Conservation (phyloP, 2,888 invertebrate genomes). For the Hedychridium roseum region DNA sequence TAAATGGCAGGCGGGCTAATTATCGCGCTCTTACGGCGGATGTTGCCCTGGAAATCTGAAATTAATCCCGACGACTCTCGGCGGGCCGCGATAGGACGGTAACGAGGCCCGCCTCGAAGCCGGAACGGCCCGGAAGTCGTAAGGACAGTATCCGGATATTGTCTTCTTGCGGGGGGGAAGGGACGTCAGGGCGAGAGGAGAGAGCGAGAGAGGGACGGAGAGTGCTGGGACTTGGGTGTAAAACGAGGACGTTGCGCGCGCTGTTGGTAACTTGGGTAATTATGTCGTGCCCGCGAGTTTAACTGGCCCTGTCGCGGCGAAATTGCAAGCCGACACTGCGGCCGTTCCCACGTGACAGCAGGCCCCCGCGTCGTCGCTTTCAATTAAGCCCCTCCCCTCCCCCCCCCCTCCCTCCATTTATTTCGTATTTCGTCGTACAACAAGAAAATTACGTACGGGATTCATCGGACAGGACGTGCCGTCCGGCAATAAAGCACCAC, state of each 20-base stretch:
- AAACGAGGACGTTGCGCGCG: constrained; percentile 26
- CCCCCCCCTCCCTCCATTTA: too few relatives aligned
- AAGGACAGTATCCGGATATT: constrained; percentile 27
- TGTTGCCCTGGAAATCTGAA: too few relatives aligned
- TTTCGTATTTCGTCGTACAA: constrained; percentile 2
- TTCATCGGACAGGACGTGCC: too few relatives aligned
- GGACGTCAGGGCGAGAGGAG: neutral
- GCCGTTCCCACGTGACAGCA: constrained; percentile 8
- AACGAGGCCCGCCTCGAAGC: constrained; percentile 3
- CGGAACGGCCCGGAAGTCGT: constrained; percentile 33
- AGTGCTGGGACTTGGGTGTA: neutral
- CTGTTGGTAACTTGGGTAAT: constrained; percentile 43
- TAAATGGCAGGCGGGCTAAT: too few relatives aligned
- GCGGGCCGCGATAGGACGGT: constrained; percentile 6
- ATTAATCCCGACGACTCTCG: constrained; percentile 24
- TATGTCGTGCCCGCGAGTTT: constrained; percentile 40
- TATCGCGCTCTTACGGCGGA: too few relatives aligned
- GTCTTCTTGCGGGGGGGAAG: constrained; percentile 22
- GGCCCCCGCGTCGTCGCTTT: constrained; percentile 14
- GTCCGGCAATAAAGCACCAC: too few relatives aligned
- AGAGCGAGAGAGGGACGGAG: neutral
- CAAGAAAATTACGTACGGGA: neutral
- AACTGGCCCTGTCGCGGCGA: constrained; percentile 36
- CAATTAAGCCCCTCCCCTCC: constrained; percentile 38
- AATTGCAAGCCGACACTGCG: constrained; percentile 36